Base-by-base conservation (phyloP, 2,113 vertebrate species). In the Pachyramphus minor region DNA sequence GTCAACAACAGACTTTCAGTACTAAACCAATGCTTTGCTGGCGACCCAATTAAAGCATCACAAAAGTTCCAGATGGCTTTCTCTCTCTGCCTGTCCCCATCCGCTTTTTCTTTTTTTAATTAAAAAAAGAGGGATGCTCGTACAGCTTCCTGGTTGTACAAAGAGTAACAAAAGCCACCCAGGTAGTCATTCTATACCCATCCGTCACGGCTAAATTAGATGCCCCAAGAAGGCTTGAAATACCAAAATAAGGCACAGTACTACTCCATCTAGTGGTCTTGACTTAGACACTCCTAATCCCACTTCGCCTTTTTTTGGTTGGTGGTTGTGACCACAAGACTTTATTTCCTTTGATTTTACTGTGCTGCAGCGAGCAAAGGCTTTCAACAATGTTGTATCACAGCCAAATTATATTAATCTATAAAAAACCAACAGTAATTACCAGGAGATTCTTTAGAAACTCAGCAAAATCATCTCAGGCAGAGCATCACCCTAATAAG, bases 201-300 rank as follows among this genome's bases (percentile, higher is more conserved):
- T 64, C 17, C 23, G n/a, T 74, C 63, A 81, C 0, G 58, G 47
- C 85, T 42, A n/a, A 77, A 88, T 8, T 59, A 52, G 20, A 47
- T 68, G 53, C 83, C 12, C 41, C 44, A 27, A 68, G 11, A 66
- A n/a, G n/a, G 64, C 37, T 47, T 24, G n/a, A 91, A 64, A 45
- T 3, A 82, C 3, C 31, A 39, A 79, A 85, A 56, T 27, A 73
- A 79, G 3, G 14, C 62, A 91, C 37, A 37, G 49, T 86, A 96
- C 23, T 62, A 67, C 96, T 73, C 97, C 98, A 95, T 63, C 98
- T 98, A 97, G 96, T 59, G 98, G 97, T 35, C 73, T 35, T 50
- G 58, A 31, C 30, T 71, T 31, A 69, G 30, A 87, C 56, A 53
- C 37, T 27, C 35, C 53, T 35, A 85, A 69, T 33, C 18, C 28